A percentile compares a stretch with the other conserved stretches of the same genome.
Evolutionary conservation across 2,113 vertebrate species (phyloP).

Genomic region (Saccopteryx leptura): DNA sequence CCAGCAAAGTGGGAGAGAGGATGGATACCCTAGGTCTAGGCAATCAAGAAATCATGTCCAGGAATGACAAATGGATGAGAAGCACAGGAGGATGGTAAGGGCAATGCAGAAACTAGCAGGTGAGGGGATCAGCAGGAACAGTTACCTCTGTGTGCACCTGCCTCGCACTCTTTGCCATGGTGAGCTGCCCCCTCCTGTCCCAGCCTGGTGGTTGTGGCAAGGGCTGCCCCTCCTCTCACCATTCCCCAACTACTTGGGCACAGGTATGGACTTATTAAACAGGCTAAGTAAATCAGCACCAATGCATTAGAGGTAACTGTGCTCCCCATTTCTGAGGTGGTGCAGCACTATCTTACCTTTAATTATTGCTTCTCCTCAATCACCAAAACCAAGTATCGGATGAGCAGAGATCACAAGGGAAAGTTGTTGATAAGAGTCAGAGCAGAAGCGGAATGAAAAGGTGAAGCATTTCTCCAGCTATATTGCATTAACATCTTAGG

Average conservation of each 20-base stretch:
- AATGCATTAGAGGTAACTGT: neutral
- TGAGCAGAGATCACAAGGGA: neutral
- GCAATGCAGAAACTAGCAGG: neutral
- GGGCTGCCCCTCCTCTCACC: neutral
- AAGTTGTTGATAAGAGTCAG: neutral
- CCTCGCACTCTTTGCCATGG: neutral
- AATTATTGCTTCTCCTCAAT: neutral
- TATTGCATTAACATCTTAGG: neutral
- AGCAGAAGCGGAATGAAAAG: neutral
- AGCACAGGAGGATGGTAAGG: neutral
- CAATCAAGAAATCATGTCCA: neutral
- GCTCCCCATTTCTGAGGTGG: neutral
- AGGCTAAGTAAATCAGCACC: neutral
- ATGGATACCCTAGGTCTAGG: neutral
- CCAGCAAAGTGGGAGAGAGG: neutral
- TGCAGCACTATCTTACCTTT: neutral
- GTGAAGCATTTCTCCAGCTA: neutral
- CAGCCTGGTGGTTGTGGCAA: neutral
- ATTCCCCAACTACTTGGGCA: neutral
- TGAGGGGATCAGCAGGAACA: neutral
- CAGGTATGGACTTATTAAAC: neutral
- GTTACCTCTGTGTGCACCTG: fast-evolving
- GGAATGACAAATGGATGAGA: neutral
- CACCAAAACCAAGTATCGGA: neutral
- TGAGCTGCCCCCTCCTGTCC: neutral